Evolutionary conservation across 2,113 vertebrate genomes (phyloP), one percentile per base, ranked within the genome.

Genomic region (Cryptomyrus ogoouensis): DNA sequence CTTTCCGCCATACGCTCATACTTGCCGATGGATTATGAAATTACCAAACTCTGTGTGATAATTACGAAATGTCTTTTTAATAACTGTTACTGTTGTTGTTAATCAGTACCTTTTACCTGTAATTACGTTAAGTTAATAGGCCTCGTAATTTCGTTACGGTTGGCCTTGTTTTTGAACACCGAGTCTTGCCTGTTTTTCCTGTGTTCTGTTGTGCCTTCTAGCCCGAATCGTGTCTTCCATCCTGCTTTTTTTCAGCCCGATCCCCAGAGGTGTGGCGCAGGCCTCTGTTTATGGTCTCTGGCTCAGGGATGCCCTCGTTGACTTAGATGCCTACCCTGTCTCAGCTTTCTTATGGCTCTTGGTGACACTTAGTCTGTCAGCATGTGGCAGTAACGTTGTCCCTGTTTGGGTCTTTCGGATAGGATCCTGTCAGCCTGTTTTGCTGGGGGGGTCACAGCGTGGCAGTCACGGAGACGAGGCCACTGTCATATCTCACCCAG

Each of bases 241-340:
- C 13, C 13, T 6, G 13, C 39, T 80, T 39, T 80, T 42, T 80
- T 42, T 80, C 74, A 42, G 31, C 74, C 74, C 42, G 74, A 3
- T 80, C 31, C 15, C 35, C 0, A 1, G 74, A 80, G 35, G 35
- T 80, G 35, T 35, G 9, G 46, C 24, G 3, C 83, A 49, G 44
- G 46, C 62, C 21, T 50, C 46, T 87, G 90, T 86, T 89, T 87
- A 58, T 39, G n/a, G 70, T 49, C 74, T 2, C 90, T 15, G 53
- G 21, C 62, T 87, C 58, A 6, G 47, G 90, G 83, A 70, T 66
- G 19, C 17, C 53, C 80, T 88, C 90, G 91, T 90, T 93, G 92
- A 91, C 92, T 92, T 89, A 90, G 91, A 91, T 53, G 39, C 39
- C 12, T 50, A 90, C 89, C 58, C 88, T 77, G 52, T 70, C 12